Conservation (phyloP, 2,888 invertebrate species). For the Dasysyrphus tricinctus region DNA sequence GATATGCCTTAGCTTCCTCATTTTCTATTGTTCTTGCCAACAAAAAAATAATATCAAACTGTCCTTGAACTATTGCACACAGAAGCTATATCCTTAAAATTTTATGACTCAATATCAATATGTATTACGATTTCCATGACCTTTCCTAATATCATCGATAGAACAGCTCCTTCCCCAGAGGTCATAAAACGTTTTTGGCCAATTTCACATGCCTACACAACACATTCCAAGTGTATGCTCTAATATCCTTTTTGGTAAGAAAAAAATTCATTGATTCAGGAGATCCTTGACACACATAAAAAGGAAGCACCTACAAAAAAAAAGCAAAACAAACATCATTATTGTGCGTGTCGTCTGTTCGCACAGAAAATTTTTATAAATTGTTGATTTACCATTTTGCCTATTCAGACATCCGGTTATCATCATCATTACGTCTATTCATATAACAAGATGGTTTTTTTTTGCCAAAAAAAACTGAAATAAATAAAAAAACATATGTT, state of each 20-base stretch:
- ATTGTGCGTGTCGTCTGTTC: constrained; percentile 50
- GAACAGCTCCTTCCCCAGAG: constrained; percentile 2
- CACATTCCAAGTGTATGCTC: not conserved
- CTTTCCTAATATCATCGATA: constrained; percentile 26
- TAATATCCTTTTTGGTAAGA: not conserved
- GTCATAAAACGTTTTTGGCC: constrained; percentile 18
- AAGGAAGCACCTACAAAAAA: constrained; percentile 2
- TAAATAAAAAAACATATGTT: constrained; percentile 25
- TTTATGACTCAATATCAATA: constrained; percentile 27
- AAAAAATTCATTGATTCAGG: constrained; percentile 15
- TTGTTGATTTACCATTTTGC: constrained; percentile 68
- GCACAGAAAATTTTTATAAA: constrained; percentile 64
- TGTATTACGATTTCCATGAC: constrained; percentile 12
- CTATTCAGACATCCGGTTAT: constrained; percentile 54
- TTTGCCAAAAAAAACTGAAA: not conserved
- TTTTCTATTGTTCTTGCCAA: not conserved
- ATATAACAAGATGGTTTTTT: constrained; percentile 44
- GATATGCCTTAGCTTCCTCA: too few relatives aligned
- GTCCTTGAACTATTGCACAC: constrained; percentile 3
- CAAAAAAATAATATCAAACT: too few relatives aligned
- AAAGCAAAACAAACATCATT: constrained; percentile 32
- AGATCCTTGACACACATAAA: constrained; percentile 18
- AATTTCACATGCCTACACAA: not conserved
- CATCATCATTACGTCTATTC: constrained; percentile 26
- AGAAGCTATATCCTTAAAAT: not conserved